A percentile compares a stretch with the other conserved stretches of the same genome.
phyloP scores from a whole-genome alignment of 1,140 invertebrate species.

The Pinna nobilis region DNA sequence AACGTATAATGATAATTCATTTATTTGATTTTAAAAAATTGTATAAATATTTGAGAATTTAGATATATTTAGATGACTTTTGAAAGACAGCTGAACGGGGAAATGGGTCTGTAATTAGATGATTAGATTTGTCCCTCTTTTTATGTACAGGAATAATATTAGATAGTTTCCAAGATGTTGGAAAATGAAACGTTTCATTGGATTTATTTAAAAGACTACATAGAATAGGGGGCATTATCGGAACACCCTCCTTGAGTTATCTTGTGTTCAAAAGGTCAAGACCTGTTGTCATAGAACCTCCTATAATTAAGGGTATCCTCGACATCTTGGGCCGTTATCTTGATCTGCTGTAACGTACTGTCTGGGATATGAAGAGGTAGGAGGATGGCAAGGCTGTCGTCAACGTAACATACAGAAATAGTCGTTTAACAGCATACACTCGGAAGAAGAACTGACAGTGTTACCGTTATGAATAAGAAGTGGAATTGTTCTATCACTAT shows the following conservation, averaged over 20 bases:
- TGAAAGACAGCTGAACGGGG: background rate
- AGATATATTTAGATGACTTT: constrained; percentile 18
- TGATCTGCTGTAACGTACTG: background rate
- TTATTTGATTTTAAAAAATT: background rate
- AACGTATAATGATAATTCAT: background rate
- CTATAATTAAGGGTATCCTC: background rate
- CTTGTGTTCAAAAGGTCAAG: background rate
- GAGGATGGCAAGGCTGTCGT: background rate
- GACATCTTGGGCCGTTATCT: background rate
- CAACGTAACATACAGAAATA: background rate
- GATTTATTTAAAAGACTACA: background rate
- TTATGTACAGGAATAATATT: background rate
- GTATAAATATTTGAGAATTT: constrained; percentile 17
- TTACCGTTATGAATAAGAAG: background rate
- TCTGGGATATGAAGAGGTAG: background rate
- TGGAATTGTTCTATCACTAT: background rate
- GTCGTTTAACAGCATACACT: background rate
- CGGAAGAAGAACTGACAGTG: background rate
- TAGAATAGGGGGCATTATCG: background rate
- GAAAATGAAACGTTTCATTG: background rate
- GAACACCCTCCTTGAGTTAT: background rate
- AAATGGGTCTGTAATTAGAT: background rate
- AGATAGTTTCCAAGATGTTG: background rate
- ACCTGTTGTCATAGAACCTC: background rate
- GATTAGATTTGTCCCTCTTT: background rate